Conservation (phyloP, 37 sponge, comb jelly and placozoan species). For the Axinella damicornis region DNA sequence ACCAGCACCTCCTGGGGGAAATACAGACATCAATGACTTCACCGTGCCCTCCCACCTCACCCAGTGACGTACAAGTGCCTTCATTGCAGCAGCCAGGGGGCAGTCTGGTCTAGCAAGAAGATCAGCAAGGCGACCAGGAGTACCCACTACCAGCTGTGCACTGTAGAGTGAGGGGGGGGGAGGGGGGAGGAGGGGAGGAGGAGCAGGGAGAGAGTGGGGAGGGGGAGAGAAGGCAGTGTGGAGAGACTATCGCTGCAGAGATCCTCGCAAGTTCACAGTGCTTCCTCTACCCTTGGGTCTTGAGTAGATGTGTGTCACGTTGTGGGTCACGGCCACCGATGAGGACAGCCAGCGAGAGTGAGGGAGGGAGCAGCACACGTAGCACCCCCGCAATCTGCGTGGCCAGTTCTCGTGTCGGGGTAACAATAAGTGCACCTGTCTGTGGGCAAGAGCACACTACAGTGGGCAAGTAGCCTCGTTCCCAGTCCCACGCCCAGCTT, state of each 20-base stretch:
- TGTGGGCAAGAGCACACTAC: too few relatives aligned
- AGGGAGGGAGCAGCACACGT: constrained; percentile 47
- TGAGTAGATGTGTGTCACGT: constrained; percentile 18
- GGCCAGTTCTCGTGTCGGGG: constrained; percentile 98
- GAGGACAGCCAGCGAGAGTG: constrained; percentile 33
- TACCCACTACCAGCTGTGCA: constrained; percentile 71
- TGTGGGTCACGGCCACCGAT: constrained; percentile 85
- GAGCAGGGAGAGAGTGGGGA: too few relatives aligned
- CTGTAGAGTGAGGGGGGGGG: constrained; percentile 11
- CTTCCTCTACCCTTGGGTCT: neutral
- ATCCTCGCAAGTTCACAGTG: too few relatives aligned
- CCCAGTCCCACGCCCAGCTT: too few relatives aligned
- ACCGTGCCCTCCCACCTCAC: too few relatives aligned
- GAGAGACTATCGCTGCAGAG: too few relatives aligned
- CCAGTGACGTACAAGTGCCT: constrained; percentile 40
- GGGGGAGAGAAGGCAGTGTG: too few relatives aligned
- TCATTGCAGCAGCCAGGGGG: constrained; percentile 49
- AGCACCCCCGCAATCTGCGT: constrained; percentile 86
- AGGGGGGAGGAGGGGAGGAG: neutral
- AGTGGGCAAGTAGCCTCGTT: too few relatives aligned
- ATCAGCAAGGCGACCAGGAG: constrained; percentile 91
- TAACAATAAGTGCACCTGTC: constrained; percentile 73
- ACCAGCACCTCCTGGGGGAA: constrained; percentile 83
- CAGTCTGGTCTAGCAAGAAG: constrained; percentile 57
- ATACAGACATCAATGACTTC: too few relatives aligned